phyloP scores from a whole-genome alignment of 2,113 vertebrate species.

The Gambusia holbrooki region DNA sequence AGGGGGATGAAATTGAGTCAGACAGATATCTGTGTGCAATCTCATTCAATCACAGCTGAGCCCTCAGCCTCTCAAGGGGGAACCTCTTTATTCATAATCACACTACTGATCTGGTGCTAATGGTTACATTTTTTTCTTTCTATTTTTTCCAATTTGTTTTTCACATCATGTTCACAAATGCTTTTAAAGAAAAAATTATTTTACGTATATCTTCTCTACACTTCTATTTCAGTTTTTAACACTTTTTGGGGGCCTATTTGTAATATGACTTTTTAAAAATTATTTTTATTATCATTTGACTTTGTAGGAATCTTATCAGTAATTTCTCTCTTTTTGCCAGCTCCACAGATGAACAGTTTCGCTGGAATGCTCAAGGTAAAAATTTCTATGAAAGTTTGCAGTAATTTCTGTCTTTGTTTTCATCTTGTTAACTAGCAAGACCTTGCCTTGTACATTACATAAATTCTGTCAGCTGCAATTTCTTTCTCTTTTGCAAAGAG shows the following conservation, averaged over 20 bases:
- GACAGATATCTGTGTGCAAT: not conserved
- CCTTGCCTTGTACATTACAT: not conserved
- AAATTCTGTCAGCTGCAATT: not conserved
- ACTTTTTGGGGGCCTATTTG: no score
- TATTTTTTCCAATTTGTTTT: not conserved
- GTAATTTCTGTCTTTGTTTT: not conserved
- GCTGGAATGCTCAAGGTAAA: slow-evolving; percentile 97
- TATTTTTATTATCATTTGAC: not conserved
- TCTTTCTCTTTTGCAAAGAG: not conserved
- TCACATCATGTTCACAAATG: not conserved
- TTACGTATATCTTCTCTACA: not conserved
- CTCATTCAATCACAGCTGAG: not conserved
- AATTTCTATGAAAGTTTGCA: not conserved
- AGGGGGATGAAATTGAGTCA: not conserved
- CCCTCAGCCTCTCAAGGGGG: not conserved
- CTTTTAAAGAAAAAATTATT: not conserved
- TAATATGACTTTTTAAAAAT: not conserved
- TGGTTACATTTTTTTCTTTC: not conserved
- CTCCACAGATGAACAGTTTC: slow-evolving; percentile 95
- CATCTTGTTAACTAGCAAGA: not conserved
- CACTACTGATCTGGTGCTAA: not conserved
- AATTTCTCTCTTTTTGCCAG: slow-evolving; percentile 77
- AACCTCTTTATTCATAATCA: not conserved
- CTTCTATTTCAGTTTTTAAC: not conserved
- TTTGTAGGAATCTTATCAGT: slow-evolving; percentile 6